A percentile compares a stretch with the other conserved stretches of the same genome.
Evolutionary conservation across 2,888 invertebrate species (phyloP).

Genomic region (Protula sp.): DNA sequence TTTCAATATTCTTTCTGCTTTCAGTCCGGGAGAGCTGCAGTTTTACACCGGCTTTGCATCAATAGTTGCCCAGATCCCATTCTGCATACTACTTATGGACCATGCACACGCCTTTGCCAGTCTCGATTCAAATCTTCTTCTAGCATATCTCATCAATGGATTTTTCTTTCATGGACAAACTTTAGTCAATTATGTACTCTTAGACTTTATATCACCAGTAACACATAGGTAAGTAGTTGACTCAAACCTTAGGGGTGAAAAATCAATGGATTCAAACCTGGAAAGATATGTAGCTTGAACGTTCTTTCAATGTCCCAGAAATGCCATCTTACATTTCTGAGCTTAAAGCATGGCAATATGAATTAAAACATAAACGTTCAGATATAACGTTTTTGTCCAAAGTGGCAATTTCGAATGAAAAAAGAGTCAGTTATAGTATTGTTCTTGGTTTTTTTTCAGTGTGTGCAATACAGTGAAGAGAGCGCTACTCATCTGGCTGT

Average conservation of each 20-base stretch:
- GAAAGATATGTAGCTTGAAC: no score
- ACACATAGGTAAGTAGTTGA: slow-evolving; percentile 60
- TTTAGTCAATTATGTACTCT: slow-evolving; percentile 72
- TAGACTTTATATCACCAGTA: slow-evolving; percentile 75
- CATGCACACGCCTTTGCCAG: slow-evolving; percentile 56
- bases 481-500: slow-evolving; percentile 73
- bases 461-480: slow-evolving; percentile 75
- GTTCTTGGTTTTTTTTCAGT: slow-evolving; percentile 60
- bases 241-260: no score
- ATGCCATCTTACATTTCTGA: no score
- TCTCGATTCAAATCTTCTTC: slow-evolving; percentile 56
- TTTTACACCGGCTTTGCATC: slow-evolving; percentile 73
- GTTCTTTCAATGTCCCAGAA: no score
- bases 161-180: slow-evolving; percentile 75
- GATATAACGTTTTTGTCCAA: no score
- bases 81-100: slow-evolving; percentile 65
- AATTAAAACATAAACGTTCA: no score
- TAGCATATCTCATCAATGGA: slow-evolving; percentile 66
- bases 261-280: no score
- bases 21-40: slow-evolving; percentile 71
- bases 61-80: slow-evolving; percentile 68
- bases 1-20: background rate
- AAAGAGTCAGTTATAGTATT: no score
- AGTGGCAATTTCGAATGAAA: no score
- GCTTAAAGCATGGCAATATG: no score